Evolutionary conservation across 2,888 invertebrate species (phyloP), one percentile per base, ranked within the genome.

Genomic region (Hypercompe scribonia): DNA sequence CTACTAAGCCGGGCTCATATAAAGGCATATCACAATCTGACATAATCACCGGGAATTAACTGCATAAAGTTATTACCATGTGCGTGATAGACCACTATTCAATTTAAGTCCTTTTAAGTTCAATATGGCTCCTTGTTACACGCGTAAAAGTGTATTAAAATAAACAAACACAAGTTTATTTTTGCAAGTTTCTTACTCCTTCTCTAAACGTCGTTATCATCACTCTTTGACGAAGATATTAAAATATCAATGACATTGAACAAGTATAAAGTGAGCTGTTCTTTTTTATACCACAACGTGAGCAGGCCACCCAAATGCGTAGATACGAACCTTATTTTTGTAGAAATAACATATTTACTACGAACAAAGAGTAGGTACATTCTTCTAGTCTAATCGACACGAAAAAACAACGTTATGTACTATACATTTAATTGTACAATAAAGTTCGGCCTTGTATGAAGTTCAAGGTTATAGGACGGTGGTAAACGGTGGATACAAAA

Each of bases 361-460:
- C 28, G 74, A 72, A 74, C 70, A 73, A 71, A 70, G 46, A 73
- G 11, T 34, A 31, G n/a, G n/a, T n/a, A n/a, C n/a, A n/a, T n/a
- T n/a, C 76, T 58, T 58, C 34, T 74, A 71, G 68, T 76, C 61
- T 68, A 75, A 78, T 77, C 74, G 71, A 72, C 74, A 67, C 70
- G 28, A 74, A 78, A 77, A 81, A 70, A 78, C 70, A 74, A 80
- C 70, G 74, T 73, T 77, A 28, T 13, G 5, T 36, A 76, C 74
- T 81, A 77, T 78, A 80, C 63, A 78, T 71, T 74, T 78, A 79
- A 79, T 79, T 78, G 69, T 71, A 74, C 73, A 78, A 73, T 75
- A 78, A 78, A 78, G 80, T 72, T 39, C 81, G 84, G 82, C 83
- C 85, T 86, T 85, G 83, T 79, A 64, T 69, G 73, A 79, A 81